Conservation (phyloP, 2,113 vertebrate genomes). For the Takifugu bimaculatus region DNA sequence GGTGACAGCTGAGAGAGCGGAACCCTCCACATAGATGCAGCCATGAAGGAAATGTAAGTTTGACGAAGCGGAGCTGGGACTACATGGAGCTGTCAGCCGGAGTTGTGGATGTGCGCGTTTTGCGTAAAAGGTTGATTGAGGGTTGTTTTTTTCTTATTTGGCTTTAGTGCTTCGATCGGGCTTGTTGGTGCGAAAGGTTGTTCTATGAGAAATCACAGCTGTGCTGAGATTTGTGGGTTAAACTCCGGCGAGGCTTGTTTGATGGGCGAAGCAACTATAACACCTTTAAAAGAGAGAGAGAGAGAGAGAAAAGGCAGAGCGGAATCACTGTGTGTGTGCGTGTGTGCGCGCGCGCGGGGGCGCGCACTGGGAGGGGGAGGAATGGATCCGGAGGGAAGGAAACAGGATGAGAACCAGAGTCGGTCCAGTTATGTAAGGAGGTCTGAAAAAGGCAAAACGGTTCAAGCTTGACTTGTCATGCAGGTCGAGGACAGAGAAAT, state of each 20-base stretch:
- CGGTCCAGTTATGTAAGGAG: constrained; percentile 67
- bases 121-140: constrained; percentile 1
- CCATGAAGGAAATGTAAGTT: constrained; percentile 79
- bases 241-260: too few species aligned
- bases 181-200: too few species aligned
- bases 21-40: constrained; percentile 55
- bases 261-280: too few species aligned
- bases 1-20: constrained; percentile 68
- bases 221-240: too few species aligned
- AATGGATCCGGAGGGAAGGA: constrained; percentile 7
- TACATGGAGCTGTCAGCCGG: constrained; percentile 9
- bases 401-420: constrained; percentile 49
- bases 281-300: too few species aligned
- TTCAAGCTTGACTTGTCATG: constrained; percentile 61
- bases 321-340: constrained; percentile 24
- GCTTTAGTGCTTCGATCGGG: not conserved
- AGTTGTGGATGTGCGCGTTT: not conserved
- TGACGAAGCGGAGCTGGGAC: constrained; percentile 1
- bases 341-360: constrained; percentile 2
- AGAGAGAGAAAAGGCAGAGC: too few species aligned
- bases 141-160: not conserved
- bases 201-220: too few species aligned
- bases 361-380: not conserved
- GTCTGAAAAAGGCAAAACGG: constrained; percentile 58
- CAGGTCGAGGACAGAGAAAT: constrained; percentile 56